These are phyloP conservation scores for Polydrusus cervinus DNA, from an alignment of 2,888 invertebrate genomes.

Conservation along the genomic window DNA sequence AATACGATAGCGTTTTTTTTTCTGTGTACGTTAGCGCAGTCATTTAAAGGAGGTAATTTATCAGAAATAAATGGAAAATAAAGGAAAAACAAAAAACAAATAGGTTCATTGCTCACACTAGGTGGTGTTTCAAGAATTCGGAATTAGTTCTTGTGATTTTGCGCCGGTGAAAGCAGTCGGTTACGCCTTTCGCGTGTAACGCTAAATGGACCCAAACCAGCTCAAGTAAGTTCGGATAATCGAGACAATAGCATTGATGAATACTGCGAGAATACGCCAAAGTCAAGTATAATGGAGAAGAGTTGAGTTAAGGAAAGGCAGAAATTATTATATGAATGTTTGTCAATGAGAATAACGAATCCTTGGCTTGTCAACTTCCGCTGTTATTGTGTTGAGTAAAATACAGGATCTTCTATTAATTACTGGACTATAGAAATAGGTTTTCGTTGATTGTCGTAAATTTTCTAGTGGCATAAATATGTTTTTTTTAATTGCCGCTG, in stretches of 20 bases:
- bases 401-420: not conserved
- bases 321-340: constrained; percentile 51
- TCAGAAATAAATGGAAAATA: constrained; percentile 44
- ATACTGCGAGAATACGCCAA: constrained; percentile 68
- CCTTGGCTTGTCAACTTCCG: not conserved
- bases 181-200: constrained; percentile 69
- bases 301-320: constrained; percentile 31
- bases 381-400: not conserved
- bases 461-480: too few relatives aligned
- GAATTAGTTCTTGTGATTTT: constrained; percentile 59
- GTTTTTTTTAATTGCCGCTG: too few relatives aligned
- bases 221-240: constrained; percentile 68
- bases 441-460: too few relatives aligned
- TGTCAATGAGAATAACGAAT: constrained; percentile 25
- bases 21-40: constrained; percentile 8
- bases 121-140: constrained; percentile 63
- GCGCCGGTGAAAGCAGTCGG: constrained; percentile 62
- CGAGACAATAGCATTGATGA: constrained; percentile 67
- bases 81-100: constrained; percentile 54
- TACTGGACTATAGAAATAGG: not conserved
- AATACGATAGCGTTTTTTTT: too few relatives aligned
- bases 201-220: constrained; percentile 68
- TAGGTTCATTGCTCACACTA: constrained; percentile 49
- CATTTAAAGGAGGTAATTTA: constrained; percentile 32
- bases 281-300: constrained; percentile 61